A percentile compares a stretch with the other conserved stretches of the same genome.
These are phyloP conservation scores for Delichon dasypus DNA, from an alignment of 2,797 vertebrate genomes.

Conservation along the genomic window DNA sequence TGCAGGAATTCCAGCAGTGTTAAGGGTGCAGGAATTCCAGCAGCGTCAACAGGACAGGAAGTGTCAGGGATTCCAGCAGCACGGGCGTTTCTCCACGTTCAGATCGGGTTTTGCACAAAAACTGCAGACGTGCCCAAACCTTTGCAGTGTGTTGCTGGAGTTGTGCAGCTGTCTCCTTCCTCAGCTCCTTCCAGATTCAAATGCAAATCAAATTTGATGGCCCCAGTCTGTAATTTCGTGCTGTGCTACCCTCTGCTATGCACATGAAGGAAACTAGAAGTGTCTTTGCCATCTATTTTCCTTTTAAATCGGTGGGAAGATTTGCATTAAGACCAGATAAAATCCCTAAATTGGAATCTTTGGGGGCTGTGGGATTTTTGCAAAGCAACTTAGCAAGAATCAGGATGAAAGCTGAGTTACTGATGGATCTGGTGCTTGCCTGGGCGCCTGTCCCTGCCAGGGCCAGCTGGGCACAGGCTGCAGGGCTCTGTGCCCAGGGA, in stretches of 20 bases:
- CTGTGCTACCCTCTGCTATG: not conserved
- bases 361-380: not conserved
- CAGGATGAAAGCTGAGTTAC: not conserved
- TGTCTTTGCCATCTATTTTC: slow-evolving; percentile 29
- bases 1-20: not conserved
- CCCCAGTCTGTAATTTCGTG: slow-evolving; percentile 49
- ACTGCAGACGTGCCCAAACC: not conserved
- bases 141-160: not conserved
- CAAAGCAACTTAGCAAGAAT: not conserved
- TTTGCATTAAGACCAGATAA: not conserved
- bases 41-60: not conserved
- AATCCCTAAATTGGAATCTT: not conserved
- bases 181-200: slow-evolving; percentile 47
- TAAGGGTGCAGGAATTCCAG: no score
- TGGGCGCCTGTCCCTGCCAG: not conserved
- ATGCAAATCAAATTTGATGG: slow-evolving; percentile 59
- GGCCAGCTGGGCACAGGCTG: not conserved
- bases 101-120: not conserved
- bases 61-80: not conserved
- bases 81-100: slow-evolving; percentile 15
- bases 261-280: slow-evolving; percentile 22
- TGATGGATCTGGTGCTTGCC: not conserved
- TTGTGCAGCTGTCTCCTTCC: slow-evolving; percentile 54
- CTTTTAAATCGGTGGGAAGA: slow-evolving; percentile 9
- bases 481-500: not conserved